A percentile compares a stretch with the other conserved stretches of the same genome.
These are phyloP conservation scores for Scaptomyza parva DNA, from an alignment of 2,888 invertebrate genomes.

Conservation along the genomic window DNA sequence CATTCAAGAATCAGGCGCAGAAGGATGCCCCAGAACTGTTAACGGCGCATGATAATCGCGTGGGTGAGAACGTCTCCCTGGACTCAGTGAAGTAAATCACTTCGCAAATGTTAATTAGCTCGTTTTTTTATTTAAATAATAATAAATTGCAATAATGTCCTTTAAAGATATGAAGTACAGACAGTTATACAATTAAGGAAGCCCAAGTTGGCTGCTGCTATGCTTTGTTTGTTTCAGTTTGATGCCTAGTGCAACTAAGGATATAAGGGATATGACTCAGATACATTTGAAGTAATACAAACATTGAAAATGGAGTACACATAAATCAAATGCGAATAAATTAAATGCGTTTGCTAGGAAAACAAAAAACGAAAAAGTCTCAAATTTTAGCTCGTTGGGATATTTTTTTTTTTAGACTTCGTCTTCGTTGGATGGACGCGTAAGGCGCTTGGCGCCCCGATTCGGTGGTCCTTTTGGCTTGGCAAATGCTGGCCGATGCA, in stretches of 20 bases:
- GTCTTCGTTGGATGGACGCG: slow-evolving; percentile 86
- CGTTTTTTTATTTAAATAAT: slow-evolving; percentile 58
- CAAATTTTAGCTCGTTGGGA: slow-evolving; percentile 52
- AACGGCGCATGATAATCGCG: slow-evolving; percentile 75
- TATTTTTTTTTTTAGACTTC: slow-evolving; percentile 79
- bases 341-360: slow-evolving; percentile 70
- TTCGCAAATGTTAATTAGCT: slow-evolving; percentile 34
- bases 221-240: slow-evolving; percentile 68
- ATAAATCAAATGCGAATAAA: slow-evolving; percentile 60
- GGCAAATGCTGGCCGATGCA: slow-evolving; percentile 96
- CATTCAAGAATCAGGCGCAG: slow-evolving; percentile 69
- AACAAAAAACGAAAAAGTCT: slow-evolving; percentile 24
- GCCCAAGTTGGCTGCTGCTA: slow-evolving; percentile 71
- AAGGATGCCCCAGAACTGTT: slow-evolving; percentile 63
- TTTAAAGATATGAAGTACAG: slow-evolving; percentile 42
- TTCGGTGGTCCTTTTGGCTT: slow-evolving; percentile 98
- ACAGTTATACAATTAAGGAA: slow-evolving; percentile 66
- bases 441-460: slow-evolving; percentile 95
- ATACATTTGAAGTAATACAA: slow-evolving; percentile 41
- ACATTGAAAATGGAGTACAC: slow-evolving; percentile 46
- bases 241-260: slow-evolving; percentile 61
- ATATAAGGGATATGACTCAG: slow-evolving; percentile 55
- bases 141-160: slow-evolving; percentile 77
- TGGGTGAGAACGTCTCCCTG: slow-evolving; percentile 73
- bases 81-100: slow-evolving; percentile 74